Evolutionary conservation across 2,113 vertebrate genomes (phyloP).

Genomic region (Nothobranchius kuhntae): DNA sequence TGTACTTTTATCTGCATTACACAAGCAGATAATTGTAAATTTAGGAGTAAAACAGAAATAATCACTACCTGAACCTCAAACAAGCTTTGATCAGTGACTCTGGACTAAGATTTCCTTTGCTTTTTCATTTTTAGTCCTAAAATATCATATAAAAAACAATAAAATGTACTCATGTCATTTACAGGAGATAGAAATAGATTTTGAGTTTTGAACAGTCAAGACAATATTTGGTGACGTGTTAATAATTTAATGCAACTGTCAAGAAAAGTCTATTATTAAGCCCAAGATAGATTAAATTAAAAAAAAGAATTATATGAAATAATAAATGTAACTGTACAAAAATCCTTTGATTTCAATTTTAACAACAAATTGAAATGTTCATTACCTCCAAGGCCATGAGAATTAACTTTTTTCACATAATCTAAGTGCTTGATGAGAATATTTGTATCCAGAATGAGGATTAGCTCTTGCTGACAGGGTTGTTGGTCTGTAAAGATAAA

Average conservation of each 20-base stretch:
- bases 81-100: neutral
- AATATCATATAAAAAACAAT: too few species aligned
- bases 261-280: too few species aligned
- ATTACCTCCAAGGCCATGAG: constrained; percentile 85
- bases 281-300: too few species aligned
- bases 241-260: too few species aligned
- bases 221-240: too few species aligned
- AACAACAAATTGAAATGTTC: neutral
- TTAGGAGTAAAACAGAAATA: neutral
- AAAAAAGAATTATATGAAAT: too few species aligned
- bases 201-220: neutral
- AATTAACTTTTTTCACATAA: constrained; percentile 84
- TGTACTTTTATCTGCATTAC: too few species aligned
- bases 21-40: too few species aligned
- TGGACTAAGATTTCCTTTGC: too few species aligned
- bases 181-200: neutral
- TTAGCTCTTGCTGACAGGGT: constrained; percentile 73
- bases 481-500: constrained; percentile 59
- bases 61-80: neutral
- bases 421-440: constrained; percentile 92
- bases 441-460: constrained; percentile 93
- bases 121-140: too few species aligned
- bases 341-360: neutral
- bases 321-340: too few species aligned
- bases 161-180: neutral